Conservation (phyloP, 1,140 invertebrate genomes). For the Ooceraea biroi region DNA sequence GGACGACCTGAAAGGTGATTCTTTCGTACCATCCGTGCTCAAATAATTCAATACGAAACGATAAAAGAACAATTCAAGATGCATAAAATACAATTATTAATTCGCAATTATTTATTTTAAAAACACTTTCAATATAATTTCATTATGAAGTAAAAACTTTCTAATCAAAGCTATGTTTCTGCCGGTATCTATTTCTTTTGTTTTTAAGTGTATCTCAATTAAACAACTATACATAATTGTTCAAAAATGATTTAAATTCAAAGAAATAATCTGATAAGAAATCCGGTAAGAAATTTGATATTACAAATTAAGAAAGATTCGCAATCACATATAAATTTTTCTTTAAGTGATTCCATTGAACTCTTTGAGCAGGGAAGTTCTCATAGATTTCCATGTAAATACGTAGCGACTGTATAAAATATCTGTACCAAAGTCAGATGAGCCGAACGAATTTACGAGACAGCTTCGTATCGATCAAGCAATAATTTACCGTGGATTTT, state of each 20-base stretch:
- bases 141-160: not conserved
- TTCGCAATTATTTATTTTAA: not conserved
- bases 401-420: conserved; percentile 64
- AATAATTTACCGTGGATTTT: conserved; percentile 55
- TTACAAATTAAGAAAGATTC: not conserved
- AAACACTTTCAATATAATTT: not conserved
- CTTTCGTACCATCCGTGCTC: conserved; percentile 34
- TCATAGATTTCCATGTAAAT: conserved; percentile 64
- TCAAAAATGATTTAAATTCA: too few relatives aligned
- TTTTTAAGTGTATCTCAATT: not conserved
- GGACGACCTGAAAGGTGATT: conserved; percentile 10
- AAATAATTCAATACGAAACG: conserved; percentile 2
- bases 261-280: too few relatives aligned
- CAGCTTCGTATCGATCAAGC: conserved; percentile 58
- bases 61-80: not conserved
- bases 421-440: conserved; percentile 57
- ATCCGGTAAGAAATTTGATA: not conserved
- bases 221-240: conserved; percentile 11
- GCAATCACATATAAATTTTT: not conserved
- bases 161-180: too few relatives aligned
- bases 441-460: conserved; percentile 7
- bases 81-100: not conserved
- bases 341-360: conserved; percentile 7
- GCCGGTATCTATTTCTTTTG: too few relatives aligned
- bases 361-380: conserved; percentile 30